These are phyloP conservation scores for Plumapathes pennacea DNA, from an alignment of 92 coral and sea anemone genomes.

Conservation along the genomic window DNA sequence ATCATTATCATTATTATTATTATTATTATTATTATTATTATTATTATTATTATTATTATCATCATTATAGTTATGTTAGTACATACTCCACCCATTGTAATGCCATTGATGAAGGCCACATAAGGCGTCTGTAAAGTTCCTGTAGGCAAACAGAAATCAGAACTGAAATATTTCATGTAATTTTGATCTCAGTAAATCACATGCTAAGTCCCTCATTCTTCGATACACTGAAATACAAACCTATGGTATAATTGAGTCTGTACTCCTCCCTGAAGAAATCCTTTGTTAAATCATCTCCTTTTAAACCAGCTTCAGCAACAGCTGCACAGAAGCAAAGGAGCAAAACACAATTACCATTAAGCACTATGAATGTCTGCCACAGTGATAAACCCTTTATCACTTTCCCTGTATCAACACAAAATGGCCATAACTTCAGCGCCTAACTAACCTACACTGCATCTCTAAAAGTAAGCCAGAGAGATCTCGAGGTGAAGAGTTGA, in stretches of 20 bases:
- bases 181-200: no score
- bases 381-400: no score
- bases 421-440: no score
- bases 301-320: conserved; percentile 90
- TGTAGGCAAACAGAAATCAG: conserved; percentile 2
- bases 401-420: no score
- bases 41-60: no score
- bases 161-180: neutral
- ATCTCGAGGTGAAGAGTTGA: no score
- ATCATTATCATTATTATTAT: no score
- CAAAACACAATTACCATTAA: no score
- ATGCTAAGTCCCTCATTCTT: neutral
- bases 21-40: no score
- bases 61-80: neutral
- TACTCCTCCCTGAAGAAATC: conserved; percentile 93
- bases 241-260: conserved; percentile 84
- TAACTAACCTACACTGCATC: no score
- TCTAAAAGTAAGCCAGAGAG: no score
- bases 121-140: conserved; percentile 96
- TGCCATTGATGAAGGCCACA: conserved; percentile 94
- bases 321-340: conserved; percentile 34
- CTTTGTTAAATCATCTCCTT: conserved; percentile 61
- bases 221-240: conserved; percentile 32
- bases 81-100: conserved; percentile 99
- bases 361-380: no score